phyloP scores from a whole-genome alignment of 2,888 invertebrate species.

The Lydus trimaculatus region DNA sequence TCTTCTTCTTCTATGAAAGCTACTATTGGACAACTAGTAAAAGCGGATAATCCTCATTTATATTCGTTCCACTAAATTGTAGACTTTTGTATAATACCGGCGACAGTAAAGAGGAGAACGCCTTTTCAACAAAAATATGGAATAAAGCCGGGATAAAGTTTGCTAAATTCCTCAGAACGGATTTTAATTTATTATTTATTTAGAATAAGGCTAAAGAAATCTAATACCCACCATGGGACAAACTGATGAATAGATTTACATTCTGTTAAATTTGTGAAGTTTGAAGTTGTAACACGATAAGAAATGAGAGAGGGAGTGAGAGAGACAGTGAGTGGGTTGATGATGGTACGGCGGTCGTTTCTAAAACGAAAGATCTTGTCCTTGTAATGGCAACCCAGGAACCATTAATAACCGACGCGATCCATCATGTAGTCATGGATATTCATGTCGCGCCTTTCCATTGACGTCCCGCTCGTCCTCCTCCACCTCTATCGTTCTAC shows the following conservation, averaged over 20 bases:
- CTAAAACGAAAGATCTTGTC: slow-evolving; percentile 26
- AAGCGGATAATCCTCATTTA: neutral
- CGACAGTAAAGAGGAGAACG: too few relatives aligned
- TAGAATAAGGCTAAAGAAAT: neutral
- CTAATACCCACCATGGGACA: neutral
- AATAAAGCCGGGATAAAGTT: too few relatives aligned
- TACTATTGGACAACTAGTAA: neutral
- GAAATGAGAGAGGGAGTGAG: neutral
- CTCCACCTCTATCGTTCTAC: slow-evolving; percentile 13
- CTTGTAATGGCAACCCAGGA: slow-evolving; percentile 34
- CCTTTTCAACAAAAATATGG: neutral
- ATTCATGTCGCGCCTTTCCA: slow-evolving; percentile 38
- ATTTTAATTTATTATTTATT: neutral
- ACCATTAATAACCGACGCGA: slow-evolving; percentile 39
- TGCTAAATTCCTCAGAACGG: too few relatives aligned
- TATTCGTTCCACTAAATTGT: neutral
- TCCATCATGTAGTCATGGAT: slow-evolving; percentile 39
- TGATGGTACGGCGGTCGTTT: slow-evolving; percentile 25
- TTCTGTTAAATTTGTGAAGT: neutral
- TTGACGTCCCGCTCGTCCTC: slow-evolving; percentile 20
- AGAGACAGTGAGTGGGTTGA: neutral
- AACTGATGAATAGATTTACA: slow-evolving; percentile 1
- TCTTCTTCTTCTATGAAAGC: neutral
- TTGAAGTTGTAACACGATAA: neutral
- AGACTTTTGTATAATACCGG: neutral